Percentiles rank a stretch among this genome's conserved stretches.
phyloP scores from a whole-genome alignment of 2,797 vertebrate genomes.

The Podarcis lilfordi region DNA sequence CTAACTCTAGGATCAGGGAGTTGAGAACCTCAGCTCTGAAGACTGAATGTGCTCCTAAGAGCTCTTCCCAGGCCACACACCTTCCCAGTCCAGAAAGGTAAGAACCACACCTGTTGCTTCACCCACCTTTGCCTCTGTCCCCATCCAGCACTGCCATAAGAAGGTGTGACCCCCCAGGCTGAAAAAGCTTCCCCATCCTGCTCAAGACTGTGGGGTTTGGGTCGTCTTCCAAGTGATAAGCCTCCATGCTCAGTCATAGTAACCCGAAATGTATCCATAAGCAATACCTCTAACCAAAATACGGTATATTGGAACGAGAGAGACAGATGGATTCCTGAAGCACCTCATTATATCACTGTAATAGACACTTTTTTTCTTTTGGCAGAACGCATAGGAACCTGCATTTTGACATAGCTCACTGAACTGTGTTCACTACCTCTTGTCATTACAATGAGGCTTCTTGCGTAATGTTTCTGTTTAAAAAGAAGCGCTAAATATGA shows the following conservation, averaged over 20 bases:
- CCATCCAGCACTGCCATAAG: background rate
- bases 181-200: background rate
- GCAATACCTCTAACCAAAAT: background rate
- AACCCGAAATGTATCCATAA: background rate
- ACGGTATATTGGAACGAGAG: too few relatives aligned
- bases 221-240: background rate
- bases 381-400: background rate
- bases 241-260: background rate
- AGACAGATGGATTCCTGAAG: background rate
- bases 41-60: too few relatives aligned
- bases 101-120: too few relatives aligned
- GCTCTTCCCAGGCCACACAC: too few relatives aligned
- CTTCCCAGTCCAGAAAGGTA: too few relatives aligned
- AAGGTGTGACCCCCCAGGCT: too few relatives aligned
- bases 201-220: background rate
- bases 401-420: background rate
- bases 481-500: background rate
- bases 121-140: too few relatives aligned
- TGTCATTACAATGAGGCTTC: background rate
- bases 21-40: too few relatives aligned
- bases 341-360: background rate
- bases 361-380: background rate
- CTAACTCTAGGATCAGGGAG: too few relatives aligned
- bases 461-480: background rate
- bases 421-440: slow-evolving; percentile 3